Conservation (phyloP, 1,140 invertebrate genomes). For the Diploscapter pachys region DNA sequence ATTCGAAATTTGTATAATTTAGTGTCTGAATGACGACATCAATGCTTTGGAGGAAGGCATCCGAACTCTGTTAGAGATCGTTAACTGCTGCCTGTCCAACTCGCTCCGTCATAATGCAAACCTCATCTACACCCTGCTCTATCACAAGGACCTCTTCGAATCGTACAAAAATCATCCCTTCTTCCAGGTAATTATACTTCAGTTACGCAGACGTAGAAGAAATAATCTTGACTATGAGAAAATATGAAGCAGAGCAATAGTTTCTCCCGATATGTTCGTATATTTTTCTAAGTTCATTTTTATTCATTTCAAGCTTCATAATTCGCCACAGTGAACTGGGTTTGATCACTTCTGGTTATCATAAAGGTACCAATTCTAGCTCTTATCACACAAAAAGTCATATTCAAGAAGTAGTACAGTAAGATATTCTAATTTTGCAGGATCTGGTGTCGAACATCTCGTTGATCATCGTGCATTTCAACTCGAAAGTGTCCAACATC, state of each 20-base stretch:
- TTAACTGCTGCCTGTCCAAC: conserved; percentile 36
- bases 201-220: too few relatives aligned
- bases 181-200: conserved; percentile 67
- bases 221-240: too few relatives aligned
- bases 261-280: too few relatives aligned
- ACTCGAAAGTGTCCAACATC: conserved; percentile 71
- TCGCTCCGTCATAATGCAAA: conserved; percentile 84
- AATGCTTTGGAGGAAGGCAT: conserved; percentile 93
- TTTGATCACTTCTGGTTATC: too few relatives aligned
- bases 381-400: too few relatives aligned
- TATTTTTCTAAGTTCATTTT: too few relatives aligned
- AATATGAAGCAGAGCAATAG: too few relatives aligned
- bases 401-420: too few relatives aligned
- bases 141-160: conserved; percentile 85
- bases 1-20: too few relatives aligned
- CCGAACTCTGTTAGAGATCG: conserved; percentile 64
- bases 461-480: conserved; percentile 77
- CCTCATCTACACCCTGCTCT: conserved; percentile 89
- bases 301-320: too few relatives aligned
- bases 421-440: conserved; percentile 17
- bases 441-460: conserved; percentile 95
- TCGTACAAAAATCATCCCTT: conserved; percentile 79
- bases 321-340: too few relatives aligned
- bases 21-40: conserved; percentile 75
- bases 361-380: too few relatives aligned